Base-by-base conservation (phyloP, 2,888 invertebrate species). In the Erannis defoliaria region DNA sequence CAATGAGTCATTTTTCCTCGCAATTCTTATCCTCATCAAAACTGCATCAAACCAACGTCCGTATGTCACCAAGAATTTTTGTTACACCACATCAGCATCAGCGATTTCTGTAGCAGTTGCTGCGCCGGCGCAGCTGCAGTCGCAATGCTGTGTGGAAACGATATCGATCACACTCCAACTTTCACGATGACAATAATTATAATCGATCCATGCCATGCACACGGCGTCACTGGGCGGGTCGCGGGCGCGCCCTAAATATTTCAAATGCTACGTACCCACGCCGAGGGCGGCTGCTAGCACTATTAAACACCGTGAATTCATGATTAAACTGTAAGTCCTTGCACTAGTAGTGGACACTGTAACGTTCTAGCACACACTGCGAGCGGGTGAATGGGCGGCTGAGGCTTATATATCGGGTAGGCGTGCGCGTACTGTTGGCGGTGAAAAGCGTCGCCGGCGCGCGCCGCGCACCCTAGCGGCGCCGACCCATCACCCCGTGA, bases 271-370 rank as follows among this genome's bases (percentile, higher is more conserved):
- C 95, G 93, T 95, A 95, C 95, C 95, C 93, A 94, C 94, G 94
- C 95, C 94, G 90, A 95, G 93, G 93, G 94, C 94, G 89, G 94
- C 94, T 86, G 94, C 94, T 88, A 95, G 86, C 90, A 93, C 91
- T 90, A 93, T 74, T 86, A 93, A 90, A 91, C 93, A 93, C 93
- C 92, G 85, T 86, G 93, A 88, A 90, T 91, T 88, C 93, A 93
- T 93, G 80, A 75, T 92, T 83, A 80, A 86, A 86, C 88, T 86
- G 82, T 86, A 85, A 90, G 90, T 90, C 90, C 90, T 90, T 87
- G 82, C 89, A 88, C 90, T 77, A 83, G 88, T 81, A 86, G 91
- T 90, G 82, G 86, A 81, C 92, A 91, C 93, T 90, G 77, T 89
- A 87, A 93, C 91, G 93, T 87, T 88, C 86, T 78, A 90, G 88